phyloP scores from a whole-genome alignment of 2,113 vertebrate genomes.

The Seriola aureovittata region DNA sequence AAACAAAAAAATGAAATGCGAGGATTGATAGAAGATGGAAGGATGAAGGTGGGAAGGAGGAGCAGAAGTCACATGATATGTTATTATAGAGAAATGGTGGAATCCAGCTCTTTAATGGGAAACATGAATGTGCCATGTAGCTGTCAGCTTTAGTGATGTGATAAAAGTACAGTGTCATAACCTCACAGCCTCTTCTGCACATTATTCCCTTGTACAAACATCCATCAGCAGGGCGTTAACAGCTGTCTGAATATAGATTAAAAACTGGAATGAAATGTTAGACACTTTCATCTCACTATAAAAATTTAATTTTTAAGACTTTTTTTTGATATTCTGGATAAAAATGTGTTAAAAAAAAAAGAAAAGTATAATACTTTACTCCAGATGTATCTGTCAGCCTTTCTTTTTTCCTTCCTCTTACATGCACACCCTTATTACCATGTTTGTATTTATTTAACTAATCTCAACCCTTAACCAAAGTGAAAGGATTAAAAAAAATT shows the following conservation, averaged over 20 bases:
- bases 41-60: slow-evolving; percentile 14
- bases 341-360: too few species aligned
- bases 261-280: slow-evolving; percentile 25
- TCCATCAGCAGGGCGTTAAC: slow-evolving; percentile 45
- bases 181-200: slow-evolving; percentile 38
- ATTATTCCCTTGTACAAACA: slow-evolving; percentile 47
- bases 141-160: slow-evolving; percentile 63
- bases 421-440: too few species aligned
- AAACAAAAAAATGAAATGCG: neutral
- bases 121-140: slow-evolving; percentile 42
- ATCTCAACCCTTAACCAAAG: too few species aligned
- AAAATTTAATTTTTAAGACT: too few species aligned
- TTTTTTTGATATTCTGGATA: too few species aligned
- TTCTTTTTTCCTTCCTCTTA: too few species aligned
- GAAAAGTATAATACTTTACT: too few species aligned
- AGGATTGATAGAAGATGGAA: neutral
- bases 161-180: slow-evolving; percentile 62
- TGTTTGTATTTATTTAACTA: too few species aligned
- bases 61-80: slow-evolving; percentile 4
- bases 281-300: neutral
- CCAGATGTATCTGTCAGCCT: too few species aligned
- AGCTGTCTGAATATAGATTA: slow-evolving; percentile 47
- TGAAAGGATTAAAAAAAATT: too few species aligned
- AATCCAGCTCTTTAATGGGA: slow-evolving; percentile 41
- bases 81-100: slow-evolving; percentile 7